Conservation (phyloP, 30 jellyfish, hydroid and myxozoan genomes). For the Nemopilema nomurai region DNA sequence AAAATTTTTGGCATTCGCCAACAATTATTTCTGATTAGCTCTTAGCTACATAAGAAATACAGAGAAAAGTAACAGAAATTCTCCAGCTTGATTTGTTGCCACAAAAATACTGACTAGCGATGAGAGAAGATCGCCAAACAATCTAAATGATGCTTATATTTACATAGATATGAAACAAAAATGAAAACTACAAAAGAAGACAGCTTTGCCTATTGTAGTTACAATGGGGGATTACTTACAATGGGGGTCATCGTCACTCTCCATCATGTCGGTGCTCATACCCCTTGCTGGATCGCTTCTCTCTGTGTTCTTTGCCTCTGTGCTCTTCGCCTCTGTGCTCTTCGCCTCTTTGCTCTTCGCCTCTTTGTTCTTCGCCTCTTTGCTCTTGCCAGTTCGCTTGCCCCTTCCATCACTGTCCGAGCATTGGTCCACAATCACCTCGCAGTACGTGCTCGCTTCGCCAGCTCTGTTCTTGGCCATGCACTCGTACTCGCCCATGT, state of each 20-base stretch:
- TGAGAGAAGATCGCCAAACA: too few relatives aligned
- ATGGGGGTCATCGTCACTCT: slow-evolving; percentile 41
- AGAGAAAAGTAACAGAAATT: too few relatives aligned
- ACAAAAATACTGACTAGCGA: too few relatives aligned
- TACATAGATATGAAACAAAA: too few relatives aligned
- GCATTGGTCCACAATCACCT: slow-evolving; percentile 50
- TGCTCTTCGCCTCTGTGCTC: too few relatives aligned
- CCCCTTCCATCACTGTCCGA: slow-evolving; percentile 38
- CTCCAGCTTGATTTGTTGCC: too few relatives aligned
- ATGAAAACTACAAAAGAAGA: too few relatives aligned
- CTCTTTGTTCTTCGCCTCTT: slow-evolving; percentile 12
- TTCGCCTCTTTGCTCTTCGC: slow-evolving; percentile 11
- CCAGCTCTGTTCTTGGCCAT: slow-evolving; percentile 95
- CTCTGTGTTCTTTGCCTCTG: slow-evolving; percentile 13
- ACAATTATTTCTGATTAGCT: too few relatives aligned
- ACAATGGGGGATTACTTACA: not conserved
- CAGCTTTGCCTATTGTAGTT: too few relatives aligned
- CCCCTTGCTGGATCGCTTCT: slow-evolving; percentile 49
- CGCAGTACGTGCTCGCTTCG: slow-evolving; percentile 95
- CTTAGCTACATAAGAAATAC: too few relatives aligned
- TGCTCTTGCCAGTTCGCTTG: slow-evolving; percentile 5
- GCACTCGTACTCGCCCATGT: slow-evolving; percentile 92
- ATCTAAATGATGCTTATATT: too few relatives aligned
- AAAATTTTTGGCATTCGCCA: too few relatives aligned
- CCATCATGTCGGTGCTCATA: slow-evolving; percentile 64